Evolutionary conservation across 2,113 vertebrate genomes (phyloP).

Genomic region (Micronycteris hirsuta): DNA sequence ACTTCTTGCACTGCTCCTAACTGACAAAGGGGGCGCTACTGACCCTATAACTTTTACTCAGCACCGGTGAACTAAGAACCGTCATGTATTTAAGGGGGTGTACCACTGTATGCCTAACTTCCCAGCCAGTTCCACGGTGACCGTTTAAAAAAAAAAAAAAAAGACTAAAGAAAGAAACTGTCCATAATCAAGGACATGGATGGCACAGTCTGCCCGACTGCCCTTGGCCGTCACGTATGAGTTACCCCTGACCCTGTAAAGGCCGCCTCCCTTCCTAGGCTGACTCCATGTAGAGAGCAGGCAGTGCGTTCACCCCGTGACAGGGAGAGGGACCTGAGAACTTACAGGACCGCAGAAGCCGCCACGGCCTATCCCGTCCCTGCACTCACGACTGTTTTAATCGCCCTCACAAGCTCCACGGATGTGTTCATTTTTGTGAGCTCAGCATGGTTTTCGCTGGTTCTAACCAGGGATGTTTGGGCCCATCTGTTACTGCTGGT

Average conservation of each 20-base stretch:
- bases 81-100: background rate
- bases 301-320: background rate
- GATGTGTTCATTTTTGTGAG: background rate
- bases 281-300: background rate
- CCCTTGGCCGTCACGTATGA: background rate
- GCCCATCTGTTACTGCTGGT: background rate
- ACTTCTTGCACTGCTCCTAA: background rate
- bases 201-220: background rate
- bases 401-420: background rate
- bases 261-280: background rate
- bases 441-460: background rate
- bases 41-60: background rate
- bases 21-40: background rate
- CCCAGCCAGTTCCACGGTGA: background rate
- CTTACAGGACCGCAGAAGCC: background rate
- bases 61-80: background rate
- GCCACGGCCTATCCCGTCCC: background rate
- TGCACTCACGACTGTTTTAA: background rate
- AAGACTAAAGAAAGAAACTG: background rate
- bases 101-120: background rate
- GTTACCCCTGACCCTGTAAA: background rate
- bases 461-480: background rate
- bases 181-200: background rate
- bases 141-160: background rate
- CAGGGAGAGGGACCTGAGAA: background rate